These are phyloP conservation scores for Melanerpes aurifrons DNA, from an alignment of 2,113 vertebrate genomes.

Conservation along the genomic window DNA sequence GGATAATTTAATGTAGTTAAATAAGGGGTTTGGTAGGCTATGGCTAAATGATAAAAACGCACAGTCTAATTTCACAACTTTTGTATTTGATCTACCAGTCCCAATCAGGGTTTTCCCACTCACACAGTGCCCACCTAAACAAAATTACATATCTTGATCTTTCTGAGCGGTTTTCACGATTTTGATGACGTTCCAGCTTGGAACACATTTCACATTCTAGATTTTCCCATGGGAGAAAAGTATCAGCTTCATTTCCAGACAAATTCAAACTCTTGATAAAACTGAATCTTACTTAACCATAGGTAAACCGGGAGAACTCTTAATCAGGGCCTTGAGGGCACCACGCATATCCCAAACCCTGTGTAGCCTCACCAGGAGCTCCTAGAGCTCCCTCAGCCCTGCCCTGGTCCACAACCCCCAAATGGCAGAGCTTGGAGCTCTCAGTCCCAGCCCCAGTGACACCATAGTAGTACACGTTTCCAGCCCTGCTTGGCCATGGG, in stretches of 20 bases:
- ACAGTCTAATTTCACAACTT: not conserved
- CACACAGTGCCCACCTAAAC: not conserved
- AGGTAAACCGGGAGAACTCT: not conserved
- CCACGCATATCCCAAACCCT: not conserved
- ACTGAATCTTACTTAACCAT: not conserved
- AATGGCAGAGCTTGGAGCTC: rapidly evolving
- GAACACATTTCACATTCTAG: not conserved
- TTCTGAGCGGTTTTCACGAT: not conserved
- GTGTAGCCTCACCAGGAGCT: not conserved
- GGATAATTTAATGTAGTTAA: not conserved
- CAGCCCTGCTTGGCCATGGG: not conserved
- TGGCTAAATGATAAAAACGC: not conserved
- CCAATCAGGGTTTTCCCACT: not conserved
- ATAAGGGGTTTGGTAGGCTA: not conserved
- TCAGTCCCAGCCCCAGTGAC: not conserved
- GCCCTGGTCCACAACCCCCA: not conserved
- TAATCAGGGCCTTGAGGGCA: not conserved
- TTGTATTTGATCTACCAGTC: not conserved
- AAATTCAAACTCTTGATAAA: not conserved
- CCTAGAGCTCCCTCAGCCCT: not conserved
- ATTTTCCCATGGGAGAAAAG: not conserved
- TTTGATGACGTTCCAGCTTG: not conserved
- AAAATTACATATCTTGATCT: not conserved
- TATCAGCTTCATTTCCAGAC: rapidly evolving
- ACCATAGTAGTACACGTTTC: rapidly evolving